Conservation (phyloP, 92 coral and sea anemone species). For the Micromussa lordhowensis region DNA sequence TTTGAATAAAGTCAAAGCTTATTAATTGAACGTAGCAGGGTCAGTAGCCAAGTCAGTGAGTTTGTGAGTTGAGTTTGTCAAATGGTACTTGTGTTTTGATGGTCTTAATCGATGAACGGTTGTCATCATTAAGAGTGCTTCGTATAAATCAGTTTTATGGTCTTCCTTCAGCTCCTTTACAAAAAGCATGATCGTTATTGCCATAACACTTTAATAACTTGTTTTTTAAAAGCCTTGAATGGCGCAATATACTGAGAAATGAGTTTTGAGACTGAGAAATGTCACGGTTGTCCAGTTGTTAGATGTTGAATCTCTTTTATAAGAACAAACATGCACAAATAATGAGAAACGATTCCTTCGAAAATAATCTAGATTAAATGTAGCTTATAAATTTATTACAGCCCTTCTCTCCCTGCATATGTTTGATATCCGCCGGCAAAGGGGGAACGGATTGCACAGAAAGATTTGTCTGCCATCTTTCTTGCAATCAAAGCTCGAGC, state of each 20-base stretch:
- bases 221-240: background rate
- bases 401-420: background rate
- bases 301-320: background rate
- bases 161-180: background rate
- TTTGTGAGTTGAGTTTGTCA: background rate
- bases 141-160: background rate
- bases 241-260: background rate
- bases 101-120: background rate
- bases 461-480: background rate
- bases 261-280: no score
- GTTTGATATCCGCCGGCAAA: background rate
- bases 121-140: background rate
- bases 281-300: background rate
- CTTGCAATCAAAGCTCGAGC: background rate
- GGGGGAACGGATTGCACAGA: background rate
- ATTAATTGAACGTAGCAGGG: background rate
- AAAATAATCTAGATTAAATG: background rate
- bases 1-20: background rate
- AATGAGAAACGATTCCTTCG: background rate
- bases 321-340: background rate
- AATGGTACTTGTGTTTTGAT: background rate
- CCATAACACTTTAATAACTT: background rate
- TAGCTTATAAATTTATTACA: background rate
- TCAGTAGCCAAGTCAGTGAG: no score
- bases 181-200: background rate